Percentiles rank a stretch among this genome's conserved stretches.
phyloP scores from a whole-genome alignment of 2,113 vertebrate genomes.

The human (Homo sapiens) region GRCh38 chr22:47254001-47254500 shows the following conservation, averaged over 20 bases:
- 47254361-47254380: too few relatives aligned
- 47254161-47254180: not conserved
- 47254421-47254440: too few relatives aligned
- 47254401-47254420: too few relatives aligned
- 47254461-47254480: too few relatives aligned
- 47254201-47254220: not conserved
- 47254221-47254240: not conserved
- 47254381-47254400: too few relatives aligned
- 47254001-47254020: accelerated
- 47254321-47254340: too few relatives aligned
- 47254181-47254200: not conserved
- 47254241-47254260: not conserved
- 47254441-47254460: too few relatives aligned
- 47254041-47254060: not conserved
- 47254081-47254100: not conserved
- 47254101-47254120: accelerated
- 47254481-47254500: too few relatives aligned
- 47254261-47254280: not conserved
- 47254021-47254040: accelerated
- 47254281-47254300: not conserved
- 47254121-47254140: accelerated
- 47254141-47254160: not conserved
- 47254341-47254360: too few relatives aligned
- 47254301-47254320: too few relatives aligned
- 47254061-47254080: not conserved